Conservation (phyloP, 1,140 invertebrate species). For the Akabosia matsudoensis region DNA sequence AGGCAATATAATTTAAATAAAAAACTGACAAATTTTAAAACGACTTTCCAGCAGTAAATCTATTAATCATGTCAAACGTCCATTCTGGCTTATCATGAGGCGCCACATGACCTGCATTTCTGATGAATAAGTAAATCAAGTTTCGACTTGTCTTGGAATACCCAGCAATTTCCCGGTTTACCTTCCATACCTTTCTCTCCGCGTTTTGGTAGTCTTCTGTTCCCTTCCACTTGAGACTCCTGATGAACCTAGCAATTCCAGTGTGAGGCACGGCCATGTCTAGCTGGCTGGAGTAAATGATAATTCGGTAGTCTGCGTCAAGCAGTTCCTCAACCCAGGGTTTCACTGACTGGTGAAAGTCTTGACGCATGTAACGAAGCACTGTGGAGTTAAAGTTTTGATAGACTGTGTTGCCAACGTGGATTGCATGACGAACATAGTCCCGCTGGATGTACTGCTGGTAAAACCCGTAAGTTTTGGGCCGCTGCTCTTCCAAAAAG, state of each 20-base stretch:
- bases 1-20: neutral
- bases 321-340: slow-evolving; percentile 45
- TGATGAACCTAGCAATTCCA: slow-evolving; percentile 55
- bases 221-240: slow-evolving; percentile 52
- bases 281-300: slow-evolving; percentile 45
- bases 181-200: slow-evolving; percentile 39
- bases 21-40: slow-evolving; percentile 21
- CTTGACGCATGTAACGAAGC: slow-evolving; percentile 32
- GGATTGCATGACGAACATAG: slow-evolving; percentile 53
- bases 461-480: slow-evolving; percentile 53
- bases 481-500: slow-evolving; percentile 52
- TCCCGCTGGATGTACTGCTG: slow-evolving; percentile 51
- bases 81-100: slow-evolving; percentile 57
- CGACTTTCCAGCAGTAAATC: slow-evolving; percentile 52
- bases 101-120: slow-evolving; percentile 57
- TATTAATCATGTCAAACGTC: slow-evolving; percentile 56
- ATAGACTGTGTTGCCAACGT: slow-evolving; percentile 53
- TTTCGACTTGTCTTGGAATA: slow-evolving; percentile 54
- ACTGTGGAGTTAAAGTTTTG: slow-evolving; percentile 38
- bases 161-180: slow-evolving; percentile 53
- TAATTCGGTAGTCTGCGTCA: slow-evolving; percentile 49
- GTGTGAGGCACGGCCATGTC: slow-evolving; percentile 54
- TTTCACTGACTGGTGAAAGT: slow-evolving; percentile 34
- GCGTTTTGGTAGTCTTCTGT: slow-evolving; percentile 30
- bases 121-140: slow-evolving; percentile 55